Conservation (phyloP, 2,113 vertebrate genomes). For the Corynorhinus townsendii region DNA sequence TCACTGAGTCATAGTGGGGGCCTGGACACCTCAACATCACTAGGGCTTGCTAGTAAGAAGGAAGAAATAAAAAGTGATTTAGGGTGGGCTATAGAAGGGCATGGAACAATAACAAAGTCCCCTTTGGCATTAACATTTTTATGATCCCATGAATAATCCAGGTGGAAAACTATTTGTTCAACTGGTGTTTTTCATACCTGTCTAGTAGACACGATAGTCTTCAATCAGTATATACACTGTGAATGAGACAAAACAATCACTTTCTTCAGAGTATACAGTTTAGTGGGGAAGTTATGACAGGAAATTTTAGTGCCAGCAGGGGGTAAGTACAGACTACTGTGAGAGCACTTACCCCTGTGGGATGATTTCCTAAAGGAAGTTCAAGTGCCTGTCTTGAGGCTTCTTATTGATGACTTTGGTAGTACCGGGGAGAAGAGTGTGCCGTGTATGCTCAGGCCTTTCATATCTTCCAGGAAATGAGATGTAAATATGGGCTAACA, state of each 20-base stretch:
- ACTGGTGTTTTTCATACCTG: neutral
- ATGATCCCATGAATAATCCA: neutral
- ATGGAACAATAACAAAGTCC: neutral
- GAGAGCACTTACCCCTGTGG: neutral
- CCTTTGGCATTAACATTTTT: neutral
- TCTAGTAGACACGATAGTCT: neutral
- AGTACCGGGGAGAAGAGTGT: too few relatives aligned
- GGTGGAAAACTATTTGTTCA: neutral
- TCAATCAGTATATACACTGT: neutral
- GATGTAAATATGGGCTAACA: neutral
- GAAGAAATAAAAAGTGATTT: neutral
- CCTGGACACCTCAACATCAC: neutral
- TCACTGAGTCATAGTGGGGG: neutral
- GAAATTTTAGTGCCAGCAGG: neutral
- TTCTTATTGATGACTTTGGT: neutral
- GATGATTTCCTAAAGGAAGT: neutral
- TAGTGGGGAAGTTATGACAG: neutral
- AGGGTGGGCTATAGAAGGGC: neutral
- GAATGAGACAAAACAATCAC: neutral
- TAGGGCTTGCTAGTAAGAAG: neutral
- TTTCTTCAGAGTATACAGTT: neutral
- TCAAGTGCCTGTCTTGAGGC: neutral
- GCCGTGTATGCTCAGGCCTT: accelerated
- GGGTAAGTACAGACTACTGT: neutral
- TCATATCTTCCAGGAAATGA: neutral